These are phyloP conservation scores for Danio tinwini DNA, from an alignment of 2,797 vertebrate genomes.

Conservation along the genomic window DNA sequence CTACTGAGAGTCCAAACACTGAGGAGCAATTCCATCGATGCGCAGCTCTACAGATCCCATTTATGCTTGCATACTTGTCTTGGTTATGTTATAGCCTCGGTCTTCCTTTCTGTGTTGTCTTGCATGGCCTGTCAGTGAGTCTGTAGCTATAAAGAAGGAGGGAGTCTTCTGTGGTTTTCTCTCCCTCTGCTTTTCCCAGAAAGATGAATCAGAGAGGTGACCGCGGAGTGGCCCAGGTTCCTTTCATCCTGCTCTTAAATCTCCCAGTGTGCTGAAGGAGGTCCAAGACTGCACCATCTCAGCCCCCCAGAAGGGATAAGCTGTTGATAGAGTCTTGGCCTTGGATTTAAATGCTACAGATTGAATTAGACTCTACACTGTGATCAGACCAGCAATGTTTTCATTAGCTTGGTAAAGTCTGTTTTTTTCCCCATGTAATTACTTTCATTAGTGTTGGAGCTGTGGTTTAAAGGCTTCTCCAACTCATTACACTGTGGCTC, in stretches of 20 bases:
- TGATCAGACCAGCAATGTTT: slow-evolving; percentile 28
- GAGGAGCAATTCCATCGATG: no score
- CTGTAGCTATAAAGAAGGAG: slow-evolving; percentile 57
- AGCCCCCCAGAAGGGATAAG: slow-evolving; percentile 45
- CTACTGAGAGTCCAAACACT: no score
- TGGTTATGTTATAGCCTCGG: background rate
- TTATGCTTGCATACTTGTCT: background rate
- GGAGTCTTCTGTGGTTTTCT: slow-evolving; percentile 59
- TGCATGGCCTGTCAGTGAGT: slow-evolving; percentile 27
- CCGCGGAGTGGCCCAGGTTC: slow-evolving; percentile 69
- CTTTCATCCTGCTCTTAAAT: slow-evolving; percentile 67
- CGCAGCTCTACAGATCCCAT: no score
- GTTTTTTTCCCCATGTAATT: slow-evolving; percentile 4
- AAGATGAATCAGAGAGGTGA: slow-evolving; percentile 77
- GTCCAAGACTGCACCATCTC: slow-evolving; percentile 54
- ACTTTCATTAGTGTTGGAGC: slow-evolving; percentile 1
- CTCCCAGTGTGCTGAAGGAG: slow-evolving; percentile 56
- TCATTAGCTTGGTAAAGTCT: slow-evolving; percentile 5
- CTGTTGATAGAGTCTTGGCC: slow-evolving; percentile 59
- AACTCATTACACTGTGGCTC: background rate
- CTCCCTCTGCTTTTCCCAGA: slow-evolving; percentile 69
- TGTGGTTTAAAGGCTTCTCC: slow-evolving; percentile 6
- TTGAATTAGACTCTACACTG: slow-evolving; percentile 19
- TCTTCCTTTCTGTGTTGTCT: slow-evolving; percentile 10
- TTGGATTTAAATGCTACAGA: slow-evolving; percentile 54